Evolutionary conservation across 2,888 invertebrate genomes (phyloP), one percentile per base, ranked within the genome.

Genomic region (Uloborus plumipes): DNA sequence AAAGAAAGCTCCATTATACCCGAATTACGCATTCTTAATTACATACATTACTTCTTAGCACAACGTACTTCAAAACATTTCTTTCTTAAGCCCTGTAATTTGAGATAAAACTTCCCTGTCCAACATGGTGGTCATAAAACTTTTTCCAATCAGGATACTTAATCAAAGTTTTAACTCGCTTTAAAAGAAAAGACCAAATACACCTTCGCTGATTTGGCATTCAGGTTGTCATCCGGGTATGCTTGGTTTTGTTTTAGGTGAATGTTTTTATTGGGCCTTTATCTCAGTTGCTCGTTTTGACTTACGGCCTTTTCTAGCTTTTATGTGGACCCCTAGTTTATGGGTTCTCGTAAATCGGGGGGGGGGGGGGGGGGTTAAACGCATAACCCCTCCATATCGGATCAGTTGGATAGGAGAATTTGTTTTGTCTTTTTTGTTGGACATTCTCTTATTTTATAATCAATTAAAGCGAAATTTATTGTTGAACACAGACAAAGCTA

Each of bases 381-480:
- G 53, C 70, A 77, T 77, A 77, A 78, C 78, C 39, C 39, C 11
- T 39, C 39, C 66, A 78, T 72, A 72, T 72, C 71, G 78, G 66
- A 66, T 72, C 66, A 31, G 72, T 66, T 66, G 65, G 16, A 39
- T 58, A 61, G 59, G 67, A 47, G n/a, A 59, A 66, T 20, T 59
- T 58, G 47, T 67, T 26, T 50, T 50, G 39, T 66, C 64, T 22
- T 61, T 61, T 66, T 66, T 53, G 11, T 49, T 66, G 58, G 69
- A 69, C 70, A 76, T 65, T 58, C 26, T 31, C 18, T 66, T 72
- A 50, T 66, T 72, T 78, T 78, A 59, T 66, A 78, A 72, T 78
- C 78, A 78, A 78, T 78, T 78, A 78, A 78, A 78, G 65, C 59
- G 53, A 72, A 72, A 78, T 78, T 78, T 78, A 78, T 72, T 59